phyloP scores from a whole-genome alignment of 2,797 vertebrate species.

The Agapornis canus region DNA sequence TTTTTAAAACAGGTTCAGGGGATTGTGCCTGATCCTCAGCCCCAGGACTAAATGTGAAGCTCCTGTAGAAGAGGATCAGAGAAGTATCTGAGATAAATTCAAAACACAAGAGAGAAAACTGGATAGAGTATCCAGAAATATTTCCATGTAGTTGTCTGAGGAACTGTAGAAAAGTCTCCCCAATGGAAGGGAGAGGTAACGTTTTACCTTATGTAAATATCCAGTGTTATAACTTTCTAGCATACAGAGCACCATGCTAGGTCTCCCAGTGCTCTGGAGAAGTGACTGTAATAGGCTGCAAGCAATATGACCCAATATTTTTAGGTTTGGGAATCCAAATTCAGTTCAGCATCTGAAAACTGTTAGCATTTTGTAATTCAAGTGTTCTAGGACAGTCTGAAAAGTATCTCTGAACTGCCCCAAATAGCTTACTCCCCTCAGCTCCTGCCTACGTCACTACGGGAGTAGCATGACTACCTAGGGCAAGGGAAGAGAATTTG shows the following conservation, averaged over 20 bases:
- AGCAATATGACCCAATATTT: neutral
- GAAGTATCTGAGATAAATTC: neutral
- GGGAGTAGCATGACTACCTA: neutral
- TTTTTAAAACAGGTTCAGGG: neutral
- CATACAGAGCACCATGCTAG: neutral
- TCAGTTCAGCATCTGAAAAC: neutral
- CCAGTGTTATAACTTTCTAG: neutral
- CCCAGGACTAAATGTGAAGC: neutral
- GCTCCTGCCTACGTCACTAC: neutral
- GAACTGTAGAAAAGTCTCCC: neutral
- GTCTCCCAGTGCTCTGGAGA: neutral
- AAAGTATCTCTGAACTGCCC: neutral
- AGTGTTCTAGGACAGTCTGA: neutral
- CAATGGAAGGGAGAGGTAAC: neutral
- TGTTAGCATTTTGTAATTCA: neutral
- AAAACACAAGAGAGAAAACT: neutral
- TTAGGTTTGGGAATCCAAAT: neutral
- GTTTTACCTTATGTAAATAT: neutral
- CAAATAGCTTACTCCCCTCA: neutral
- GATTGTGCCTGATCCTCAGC: neutral
- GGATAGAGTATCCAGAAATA: neutral
- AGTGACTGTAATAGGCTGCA: neutral
- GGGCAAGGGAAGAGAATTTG: neutral
- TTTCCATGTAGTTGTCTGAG: neutral
- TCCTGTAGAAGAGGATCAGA: neutral